phyloP scores from a whole-genome alignment of 2,113 vertebrate species.

The Perognathus longimembris region DNA sequence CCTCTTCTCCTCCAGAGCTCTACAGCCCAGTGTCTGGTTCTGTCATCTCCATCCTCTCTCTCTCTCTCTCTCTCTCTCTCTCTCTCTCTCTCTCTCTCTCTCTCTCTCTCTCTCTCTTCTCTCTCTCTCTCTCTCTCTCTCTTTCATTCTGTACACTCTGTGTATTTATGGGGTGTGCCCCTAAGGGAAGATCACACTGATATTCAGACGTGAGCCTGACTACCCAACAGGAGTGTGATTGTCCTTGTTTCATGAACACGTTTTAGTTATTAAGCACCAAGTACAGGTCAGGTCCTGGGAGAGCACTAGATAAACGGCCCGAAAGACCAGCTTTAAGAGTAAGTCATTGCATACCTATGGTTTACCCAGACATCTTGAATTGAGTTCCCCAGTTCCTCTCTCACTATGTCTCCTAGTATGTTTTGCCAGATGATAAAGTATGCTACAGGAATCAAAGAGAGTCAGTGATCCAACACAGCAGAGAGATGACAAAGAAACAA shows the following conservation, averaged over 20 bases:
- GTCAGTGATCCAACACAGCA: not conserved
- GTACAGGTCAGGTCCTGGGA: not conserved
- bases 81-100: not conserved
- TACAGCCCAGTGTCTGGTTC: not conserved
- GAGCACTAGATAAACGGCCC: not conserved
- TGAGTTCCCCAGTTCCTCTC: not conserved
- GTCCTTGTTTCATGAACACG: not conserved
- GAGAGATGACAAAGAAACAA: not conserved
- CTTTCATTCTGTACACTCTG: not conserved
- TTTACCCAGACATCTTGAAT: not conserved
- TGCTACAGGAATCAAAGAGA: not conserved
- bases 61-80: not conserved
- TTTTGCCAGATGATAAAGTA: slow-evolving; percentile 11
- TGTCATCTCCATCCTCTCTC: not conserved
- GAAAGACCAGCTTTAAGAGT: not conserved
- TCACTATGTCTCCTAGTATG: not conserved
- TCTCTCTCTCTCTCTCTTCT: not conserved
- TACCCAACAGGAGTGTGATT: not conserved
- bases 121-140: not conserved
- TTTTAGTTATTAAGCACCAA: not conserved
- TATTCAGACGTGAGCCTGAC: not conserved
- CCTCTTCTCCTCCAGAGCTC: not conserved
- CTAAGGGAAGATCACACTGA: not conserved
- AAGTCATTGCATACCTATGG: not conserved
- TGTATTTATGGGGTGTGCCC: not conserved